Conservation (phyloP, 2,113 vertebrate genomes). For the Pachyramphus minor region DNA sequence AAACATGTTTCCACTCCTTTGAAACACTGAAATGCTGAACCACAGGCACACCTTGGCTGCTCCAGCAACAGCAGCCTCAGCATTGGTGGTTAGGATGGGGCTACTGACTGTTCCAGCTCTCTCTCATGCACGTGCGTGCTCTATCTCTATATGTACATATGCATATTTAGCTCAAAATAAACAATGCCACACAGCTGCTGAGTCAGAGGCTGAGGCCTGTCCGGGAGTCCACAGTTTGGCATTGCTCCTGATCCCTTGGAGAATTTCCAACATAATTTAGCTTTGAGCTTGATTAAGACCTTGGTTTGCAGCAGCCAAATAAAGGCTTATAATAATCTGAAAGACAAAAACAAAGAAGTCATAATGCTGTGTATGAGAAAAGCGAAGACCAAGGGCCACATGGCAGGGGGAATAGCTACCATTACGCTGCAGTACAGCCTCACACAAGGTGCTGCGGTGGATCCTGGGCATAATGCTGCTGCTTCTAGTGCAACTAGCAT, state of each 20-base stretch:
- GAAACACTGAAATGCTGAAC: neutral
- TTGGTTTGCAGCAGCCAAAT: neutral
- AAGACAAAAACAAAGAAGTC: neutral
- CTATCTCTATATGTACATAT: neutral
- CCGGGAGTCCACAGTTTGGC: neutral
- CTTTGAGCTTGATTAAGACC: slow-evolving; percentile 5
- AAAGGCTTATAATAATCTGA: neutral
- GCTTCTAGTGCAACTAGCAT: neutral
- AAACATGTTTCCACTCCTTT: neutral
- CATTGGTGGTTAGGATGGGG: neutral
- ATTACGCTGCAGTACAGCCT: neutral
- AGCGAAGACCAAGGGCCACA: neutral
- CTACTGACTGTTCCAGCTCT: neutral
- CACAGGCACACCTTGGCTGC: neutral
- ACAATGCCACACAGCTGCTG: neutral
- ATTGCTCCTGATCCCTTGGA: neutral
- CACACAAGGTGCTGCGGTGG: fast-evolving
- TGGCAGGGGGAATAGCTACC: neutral
- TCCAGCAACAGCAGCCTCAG: neutral
- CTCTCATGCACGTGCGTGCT: fast-evolving
- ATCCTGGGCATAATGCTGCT: neutral
- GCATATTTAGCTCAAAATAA: neutral
- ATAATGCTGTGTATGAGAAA: neutral
- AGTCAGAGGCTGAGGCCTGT: neutral
- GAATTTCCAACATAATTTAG: slow-evolving; percentile 3